These are phyloP conservation scores for Rhogogaster chlorosoma DNA, from an alignment of 2,888 invertebrate genomes.

Conservation along the genomic window DNA sequence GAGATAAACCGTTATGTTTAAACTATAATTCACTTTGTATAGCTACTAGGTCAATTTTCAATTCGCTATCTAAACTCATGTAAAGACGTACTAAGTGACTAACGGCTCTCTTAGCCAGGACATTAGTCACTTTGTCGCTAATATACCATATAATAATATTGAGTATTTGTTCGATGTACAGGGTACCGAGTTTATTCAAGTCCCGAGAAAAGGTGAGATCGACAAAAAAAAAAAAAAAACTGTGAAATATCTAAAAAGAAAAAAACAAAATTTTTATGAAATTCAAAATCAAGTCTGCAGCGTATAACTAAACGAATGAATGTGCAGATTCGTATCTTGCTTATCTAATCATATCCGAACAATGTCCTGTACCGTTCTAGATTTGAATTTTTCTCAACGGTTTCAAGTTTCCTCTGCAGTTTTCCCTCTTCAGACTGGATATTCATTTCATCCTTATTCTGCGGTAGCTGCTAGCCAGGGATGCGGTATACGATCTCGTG, in stretches of 20 bases:
- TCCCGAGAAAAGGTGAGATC: background rate
- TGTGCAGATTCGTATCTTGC: background rate
- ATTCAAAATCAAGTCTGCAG: background rate
- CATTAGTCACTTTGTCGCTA: constrained; percentile 17
- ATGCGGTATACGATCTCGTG: background rate
- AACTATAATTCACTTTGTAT: background rate
- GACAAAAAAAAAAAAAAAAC: background rate
- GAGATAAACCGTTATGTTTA: background rate
- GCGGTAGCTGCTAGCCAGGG: background rate
- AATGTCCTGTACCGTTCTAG: background rate
- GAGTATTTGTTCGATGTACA: background rate
- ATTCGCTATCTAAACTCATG: constrained; percentile 49
- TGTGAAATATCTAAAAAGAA: background rate
- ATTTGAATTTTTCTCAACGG: background rate
- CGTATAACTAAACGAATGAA: background rate
- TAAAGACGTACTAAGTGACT: constrained; percentile 29
- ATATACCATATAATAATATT: constrained; percentile 2
- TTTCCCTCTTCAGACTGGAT: background rate
- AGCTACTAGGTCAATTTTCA: constrained; percentile 47
- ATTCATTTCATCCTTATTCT: background rate
- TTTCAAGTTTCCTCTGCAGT: background rate
- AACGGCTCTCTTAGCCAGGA: constrained; percentile 26
- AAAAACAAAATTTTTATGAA: background rate
- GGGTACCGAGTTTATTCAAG: background rate
- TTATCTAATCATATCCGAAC: background rate